phyloP scores from a whole-genome alignment of 2,888 invertebrate species.

The Aelia acuminata region DNA sequence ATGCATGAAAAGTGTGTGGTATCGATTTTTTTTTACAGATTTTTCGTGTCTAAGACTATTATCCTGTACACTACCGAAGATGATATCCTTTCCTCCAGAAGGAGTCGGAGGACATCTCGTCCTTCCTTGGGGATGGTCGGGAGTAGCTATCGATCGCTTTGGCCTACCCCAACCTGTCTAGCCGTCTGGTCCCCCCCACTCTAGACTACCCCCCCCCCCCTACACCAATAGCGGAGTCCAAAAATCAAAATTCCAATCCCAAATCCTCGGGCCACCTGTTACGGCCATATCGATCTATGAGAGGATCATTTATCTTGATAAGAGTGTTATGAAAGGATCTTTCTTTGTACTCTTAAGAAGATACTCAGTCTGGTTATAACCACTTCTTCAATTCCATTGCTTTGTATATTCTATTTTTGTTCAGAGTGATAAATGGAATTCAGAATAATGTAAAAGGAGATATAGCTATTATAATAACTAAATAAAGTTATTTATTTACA shows the following conservation, averaged over 20 bases:
- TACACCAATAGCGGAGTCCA: background rate
- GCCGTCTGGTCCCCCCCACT: conserved; percentile 54
- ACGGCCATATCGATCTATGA: background rate
- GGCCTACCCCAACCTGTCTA: conserved; percentile 62
- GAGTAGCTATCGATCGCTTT: conserved; percentile 52
- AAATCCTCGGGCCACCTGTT: conserved; percentile 48
- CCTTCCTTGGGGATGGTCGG: conserved; percentile 57
- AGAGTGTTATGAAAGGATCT: background rate
- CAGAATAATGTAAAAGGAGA: no score
- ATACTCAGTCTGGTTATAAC: no score
- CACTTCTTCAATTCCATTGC: no score
- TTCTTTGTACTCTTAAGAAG: background rate
- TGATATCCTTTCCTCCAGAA: background rate
- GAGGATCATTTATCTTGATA: background rate
- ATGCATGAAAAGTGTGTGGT: no score
- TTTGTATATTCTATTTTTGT: no score
- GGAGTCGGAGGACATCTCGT: background rate
- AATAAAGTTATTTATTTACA: no score
- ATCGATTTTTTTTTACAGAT: no score
- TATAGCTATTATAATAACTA: no score
- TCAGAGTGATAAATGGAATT: no score
- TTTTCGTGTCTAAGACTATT: no score
- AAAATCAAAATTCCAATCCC: background rate
- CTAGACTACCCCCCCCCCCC: background rate
- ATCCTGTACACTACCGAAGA: background rate